A percentile compares a stretch with the other conserved stretches of the same genome.
These are phyloP conservation scores for Corythoichthys haematopterus DNA, from an alignment of 2,113 vertebrate genomes.

Conservation along the genomic window DNA sequence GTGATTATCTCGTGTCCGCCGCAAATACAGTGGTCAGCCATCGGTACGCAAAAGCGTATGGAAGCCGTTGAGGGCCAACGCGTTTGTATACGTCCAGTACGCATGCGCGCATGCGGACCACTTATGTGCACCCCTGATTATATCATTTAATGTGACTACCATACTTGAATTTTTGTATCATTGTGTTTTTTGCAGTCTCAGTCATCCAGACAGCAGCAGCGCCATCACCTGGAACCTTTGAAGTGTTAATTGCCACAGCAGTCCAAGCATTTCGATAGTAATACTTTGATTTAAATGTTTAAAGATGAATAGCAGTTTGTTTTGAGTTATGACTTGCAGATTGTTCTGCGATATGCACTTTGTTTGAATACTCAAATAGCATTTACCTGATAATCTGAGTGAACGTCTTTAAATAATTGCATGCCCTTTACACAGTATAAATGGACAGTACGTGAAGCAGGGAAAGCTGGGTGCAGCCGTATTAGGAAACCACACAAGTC, in stretches of 20 bases:
- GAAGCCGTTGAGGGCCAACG: no score
- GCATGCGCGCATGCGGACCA: no score
- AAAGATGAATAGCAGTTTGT: background rate
- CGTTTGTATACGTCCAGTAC: no score
- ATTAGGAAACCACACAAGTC: conserved; percentile 80
- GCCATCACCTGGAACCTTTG: conserved; percentile 52
- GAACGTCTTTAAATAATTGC: background rate
- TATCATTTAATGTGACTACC: background rate
- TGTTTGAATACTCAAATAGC: background rate
- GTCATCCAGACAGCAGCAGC: conserved; percentile 58
- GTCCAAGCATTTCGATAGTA: conserved; percentile 89
- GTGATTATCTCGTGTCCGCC: no score
- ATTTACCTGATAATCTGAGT: background rate
- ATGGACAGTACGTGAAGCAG: conserved; percentile 89
- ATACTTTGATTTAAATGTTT: conserved; percentile 37
- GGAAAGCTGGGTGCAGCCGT: conserved; percentile 93
- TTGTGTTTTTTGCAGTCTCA: conserved; percentile 39
- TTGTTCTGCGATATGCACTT: background rate
- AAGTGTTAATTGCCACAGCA: conserved; percentile 78
- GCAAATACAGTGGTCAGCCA: no score
- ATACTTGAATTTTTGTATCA: background rate
- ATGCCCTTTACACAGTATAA: conserved; percentile 66
- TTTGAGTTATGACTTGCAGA: background rate
- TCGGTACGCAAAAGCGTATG: no score
- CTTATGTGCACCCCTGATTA: background rate